Conservation (phyloP, 2,888 invertebrate species). For the Eucera pruinosa region DNA sequence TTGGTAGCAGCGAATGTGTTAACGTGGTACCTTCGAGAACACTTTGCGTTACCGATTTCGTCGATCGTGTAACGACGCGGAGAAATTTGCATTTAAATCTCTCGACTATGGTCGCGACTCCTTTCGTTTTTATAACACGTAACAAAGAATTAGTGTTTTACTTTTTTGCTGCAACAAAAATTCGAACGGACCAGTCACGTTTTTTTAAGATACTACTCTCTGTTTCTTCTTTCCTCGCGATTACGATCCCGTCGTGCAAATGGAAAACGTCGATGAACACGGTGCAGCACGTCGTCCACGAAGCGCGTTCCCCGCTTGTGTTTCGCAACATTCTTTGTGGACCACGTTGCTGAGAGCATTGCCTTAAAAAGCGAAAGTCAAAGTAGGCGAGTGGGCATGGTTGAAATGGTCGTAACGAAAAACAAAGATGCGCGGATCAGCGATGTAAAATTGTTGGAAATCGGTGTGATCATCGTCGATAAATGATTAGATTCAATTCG, state of each 20-base stretch:
- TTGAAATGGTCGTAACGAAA: conserved; percentile 37
- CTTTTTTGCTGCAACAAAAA: conserved; percentile 1
- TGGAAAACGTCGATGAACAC: conserved; percentile 24
- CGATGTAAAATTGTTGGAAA: background rate
- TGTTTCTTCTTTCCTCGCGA: conserved; percentile 12
- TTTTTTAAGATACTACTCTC: background rate
- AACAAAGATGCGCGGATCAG: background rate
- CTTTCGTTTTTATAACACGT: background rate
- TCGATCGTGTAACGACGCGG: conserved; percentile 14
- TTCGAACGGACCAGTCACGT: background rate
- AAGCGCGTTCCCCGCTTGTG: conserved; percentile 28
- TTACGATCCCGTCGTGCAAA: conserved; percentile 15
- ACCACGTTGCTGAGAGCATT: conserved; percentile 47
- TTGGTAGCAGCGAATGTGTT: no score
- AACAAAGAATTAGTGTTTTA: background rate
- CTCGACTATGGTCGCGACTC: conserved; percentile 4
- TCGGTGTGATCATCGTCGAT: background rate
- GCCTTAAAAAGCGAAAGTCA: conserved; percentile 62
- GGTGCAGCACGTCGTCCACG: conserved; percentile 38
- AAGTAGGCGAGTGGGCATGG: conserved; percentile 37
- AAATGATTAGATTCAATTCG: background rate
- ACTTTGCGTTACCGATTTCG: background rate
- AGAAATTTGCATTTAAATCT: conserved; percentile 37
- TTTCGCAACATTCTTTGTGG: conserved; percentile 49
- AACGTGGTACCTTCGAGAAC: background rate